Percentiles rank a stretch among this genome's conserved stretches.
phyloP scores from a whole-genome alignment of 1,140 invertebrate species.

The Neodiprion pinetum region DNA sequence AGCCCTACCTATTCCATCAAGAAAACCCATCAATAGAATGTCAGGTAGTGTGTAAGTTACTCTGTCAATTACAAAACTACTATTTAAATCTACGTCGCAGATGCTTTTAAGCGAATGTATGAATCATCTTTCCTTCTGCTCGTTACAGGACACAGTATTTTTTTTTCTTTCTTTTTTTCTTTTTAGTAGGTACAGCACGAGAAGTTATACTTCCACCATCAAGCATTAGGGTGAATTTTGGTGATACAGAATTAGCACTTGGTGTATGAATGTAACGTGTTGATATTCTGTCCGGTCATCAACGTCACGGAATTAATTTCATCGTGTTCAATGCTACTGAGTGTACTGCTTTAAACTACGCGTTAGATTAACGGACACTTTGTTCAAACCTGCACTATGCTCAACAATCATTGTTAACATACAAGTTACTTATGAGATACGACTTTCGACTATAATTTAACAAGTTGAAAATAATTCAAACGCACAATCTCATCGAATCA shows the following conservation, averaged over 20 bases:
- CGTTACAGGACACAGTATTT: neutral
- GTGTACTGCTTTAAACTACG: no score
- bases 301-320: no score
- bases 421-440: no score
- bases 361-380: neutral
- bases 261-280: no score
- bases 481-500: no score
- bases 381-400: neutral
- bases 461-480: no score
- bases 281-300: no score
- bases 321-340: no score
- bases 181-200: neutral
- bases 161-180: neutral
- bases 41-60: neutral
- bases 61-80: no score
- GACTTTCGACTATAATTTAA: no score
- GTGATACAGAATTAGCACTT: no score
- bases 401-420: neutral
- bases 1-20: conserved; percentile 2
- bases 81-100: no score
- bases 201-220: conserved; percentile 2
- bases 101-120: neutral
- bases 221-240: neutral
- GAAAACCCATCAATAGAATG: conserved; percentile 3
- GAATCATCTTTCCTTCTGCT: neutral